These are phyloP conservation scores for Tachina fera DNA, from an alignment of 2,888 invertebrate genomes.

Conservation along the genomic window DNA sequence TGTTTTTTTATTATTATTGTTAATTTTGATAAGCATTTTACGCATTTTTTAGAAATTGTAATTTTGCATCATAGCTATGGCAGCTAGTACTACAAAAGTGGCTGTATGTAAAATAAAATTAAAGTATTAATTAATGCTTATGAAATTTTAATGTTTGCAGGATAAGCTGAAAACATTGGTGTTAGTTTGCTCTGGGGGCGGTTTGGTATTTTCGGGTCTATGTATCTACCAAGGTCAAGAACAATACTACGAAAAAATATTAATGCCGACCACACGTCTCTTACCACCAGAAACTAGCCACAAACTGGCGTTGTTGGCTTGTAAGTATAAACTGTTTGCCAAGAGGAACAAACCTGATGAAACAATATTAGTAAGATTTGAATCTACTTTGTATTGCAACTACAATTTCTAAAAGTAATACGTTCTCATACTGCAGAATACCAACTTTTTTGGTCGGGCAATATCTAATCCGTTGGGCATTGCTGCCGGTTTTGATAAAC, in stretches of 20 bases:
- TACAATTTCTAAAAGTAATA: not conserved
- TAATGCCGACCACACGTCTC: slow-evolving; percentile 78
- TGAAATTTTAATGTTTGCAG: slow-evolving; percentile 55
- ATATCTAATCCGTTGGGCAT: slow-evolving; percentile 97
- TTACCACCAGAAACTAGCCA: slow-evolving; percentile 94
- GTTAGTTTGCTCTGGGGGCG: slow-evolving; percentile 73
- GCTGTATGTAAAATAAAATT: slow-evolving; percentile 20
- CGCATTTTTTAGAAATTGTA: not conserved
- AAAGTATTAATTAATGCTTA: not conserved
- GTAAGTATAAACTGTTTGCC: slow-evolving; percentile 89
- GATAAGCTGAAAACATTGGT: slow-evolving; percentile 73
- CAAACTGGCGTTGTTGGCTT: slow-evolving; percentile 88
- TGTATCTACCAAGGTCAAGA: slow-evolving; percentile 73
- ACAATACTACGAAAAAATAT: slow-evolving; percentile 72
- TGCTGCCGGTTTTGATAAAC: slow-evolving; percentile 99
- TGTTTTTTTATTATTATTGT: not conserved
- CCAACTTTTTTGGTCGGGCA: slow-evolving; percentile 87
- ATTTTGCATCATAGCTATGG: slow-evolving; percentile 37
- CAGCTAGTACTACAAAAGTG: slow-evolving; percentile 36
- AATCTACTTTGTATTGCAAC: not conserved
- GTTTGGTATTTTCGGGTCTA: slow-evolving; percentile 73
- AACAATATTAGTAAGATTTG: slow-evolving; percentile 85
- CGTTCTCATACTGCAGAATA: slow-evolving; percentile 84
- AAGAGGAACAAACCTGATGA: slow-evolving; percentile 84
- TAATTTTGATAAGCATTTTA: not conserved